Conservation (phyloP, 2,888 invertebrate species). For the Hoplodrina ambigua region DNA sequence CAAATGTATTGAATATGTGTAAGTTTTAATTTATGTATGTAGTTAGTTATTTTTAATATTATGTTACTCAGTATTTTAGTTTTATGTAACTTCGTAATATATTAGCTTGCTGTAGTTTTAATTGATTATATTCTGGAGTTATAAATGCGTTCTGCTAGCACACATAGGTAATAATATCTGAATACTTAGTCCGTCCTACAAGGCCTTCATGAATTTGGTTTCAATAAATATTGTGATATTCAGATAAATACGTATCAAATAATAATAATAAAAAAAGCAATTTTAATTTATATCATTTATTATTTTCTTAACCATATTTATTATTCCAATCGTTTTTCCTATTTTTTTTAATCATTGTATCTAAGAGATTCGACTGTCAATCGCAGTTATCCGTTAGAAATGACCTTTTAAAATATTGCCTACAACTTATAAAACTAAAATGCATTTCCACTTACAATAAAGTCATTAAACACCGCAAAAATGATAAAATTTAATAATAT, state of each 20-base stretch:
- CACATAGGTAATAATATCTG: neutral
- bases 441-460: constrained; percentile 88
- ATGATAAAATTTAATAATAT: constrained; percentile 81
- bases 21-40: constrained; percentile 45
- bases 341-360: constrained; percentile 89
- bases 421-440: constrained; percentile 90
- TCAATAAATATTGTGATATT: constrained; percentile 42
- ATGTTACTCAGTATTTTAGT: constrained; percentile 35
- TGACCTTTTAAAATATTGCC: constrained; percentile 89
- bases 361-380: constrained; percentile 89
- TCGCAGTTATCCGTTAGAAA: constrained; percentile 87
- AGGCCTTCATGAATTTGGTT: constrained; percentile 24
- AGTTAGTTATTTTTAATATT: neutral
- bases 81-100: constrained; percentile 31
- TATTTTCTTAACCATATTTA: constrained; percentile 90
- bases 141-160: constrained; percentile 2
- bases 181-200: constrained; percentile 63
- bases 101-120: constrained; percentile 22
- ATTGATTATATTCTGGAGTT: constrained; percentile 15
- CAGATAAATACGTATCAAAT: constrained; percentile 3
- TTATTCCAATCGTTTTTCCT: constrained; percentile 89
- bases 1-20: constrained; percentile 15
- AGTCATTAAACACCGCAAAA: constrained; percentile 88
- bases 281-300: constrained; percentile 88
- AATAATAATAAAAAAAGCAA: constrained; percentile 59